These are phyloP conservation scores for Chymomyza amoena DNA, from an alignment of 2,888 invertebrate species.

Conservation along the genomic window DNA sequence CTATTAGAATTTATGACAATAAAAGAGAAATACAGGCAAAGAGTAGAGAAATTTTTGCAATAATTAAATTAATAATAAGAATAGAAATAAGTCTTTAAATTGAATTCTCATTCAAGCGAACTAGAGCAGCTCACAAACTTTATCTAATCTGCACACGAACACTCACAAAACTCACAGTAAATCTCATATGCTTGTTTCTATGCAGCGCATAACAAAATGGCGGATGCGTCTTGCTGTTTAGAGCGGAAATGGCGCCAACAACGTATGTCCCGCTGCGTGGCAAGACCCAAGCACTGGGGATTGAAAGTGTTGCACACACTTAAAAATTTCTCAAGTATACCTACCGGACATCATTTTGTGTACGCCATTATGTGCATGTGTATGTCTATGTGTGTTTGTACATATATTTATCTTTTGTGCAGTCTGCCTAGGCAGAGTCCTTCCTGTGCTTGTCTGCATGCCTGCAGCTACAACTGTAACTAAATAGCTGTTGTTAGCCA, in stretches of 20 bases:
- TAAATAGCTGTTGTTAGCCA: slow-evolving; percentile 37
- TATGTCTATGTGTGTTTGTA: slow-evolving; percentile 10
- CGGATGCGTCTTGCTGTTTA: slow-evolving; percentile 10
- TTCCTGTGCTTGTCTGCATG: slow-evolving; percentile 46
- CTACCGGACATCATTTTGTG: slow-evolving; percentile 62
- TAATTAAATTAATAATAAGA: no score
- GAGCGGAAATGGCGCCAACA: slow-evolving; percentile 32
- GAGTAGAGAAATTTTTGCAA: not conserved
- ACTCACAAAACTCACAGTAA: not conserved
- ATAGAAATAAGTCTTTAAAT: no score
- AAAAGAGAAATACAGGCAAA: no score
- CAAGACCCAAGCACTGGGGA: slow-evolving; percentile 5
- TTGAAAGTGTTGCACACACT: slow-evolving; percentile 61
- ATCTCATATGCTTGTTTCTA: not conserved
- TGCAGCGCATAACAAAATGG: not conserved
- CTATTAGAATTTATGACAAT: no score
- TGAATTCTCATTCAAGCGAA: no score
- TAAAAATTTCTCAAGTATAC: slow-evolving; percentile 67
- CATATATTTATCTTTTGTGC: slow-evolving; percentile 46
- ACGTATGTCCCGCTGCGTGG: not conserved
- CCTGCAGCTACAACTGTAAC: slow-evolving; percentile 50
- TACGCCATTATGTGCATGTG: slow-evolving; percentile 35
- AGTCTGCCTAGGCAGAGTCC: slow-evolving; percentile 31
- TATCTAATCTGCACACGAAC: not conserved
- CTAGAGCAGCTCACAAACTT: no score